Percentiles rank a stretch among this genome's conserved stretches.
These are phyloP conservation scores for Microcaecilia unicolor DNA, from an alignment of 2,797 vertebrate genomes.

Conservation along the genomic window DNA sequence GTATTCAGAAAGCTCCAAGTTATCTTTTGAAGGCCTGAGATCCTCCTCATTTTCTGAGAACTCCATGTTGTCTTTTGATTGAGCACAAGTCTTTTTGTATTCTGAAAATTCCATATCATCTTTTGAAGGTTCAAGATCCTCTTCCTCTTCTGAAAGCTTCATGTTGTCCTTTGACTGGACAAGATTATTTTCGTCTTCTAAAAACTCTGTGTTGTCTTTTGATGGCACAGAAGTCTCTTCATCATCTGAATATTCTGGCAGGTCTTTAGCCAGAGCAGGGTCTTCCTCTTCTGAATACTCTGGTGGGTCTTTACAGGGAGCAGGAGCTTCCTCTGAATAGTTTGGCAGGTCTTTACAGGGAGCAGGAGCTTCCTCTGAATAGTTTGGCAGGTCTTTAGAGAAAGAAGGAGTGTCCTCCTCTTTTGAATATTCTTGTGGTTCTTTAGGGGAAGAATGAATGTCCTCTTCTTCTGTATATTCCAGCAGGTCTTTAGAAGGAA, in stretches of 20 bases:
- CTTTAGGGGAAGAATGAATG: neutral
- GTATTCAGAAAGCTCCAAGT: neutral
- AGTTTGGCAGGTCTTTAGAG: neutral
- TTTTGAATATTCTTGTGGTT: neutral
- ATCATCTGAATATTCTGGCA: neutral
- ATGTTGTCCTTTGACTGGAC: too few relatives aligned
- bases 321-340: neutral
- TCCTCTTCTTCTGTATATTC: slow-evolving; percentile 11
- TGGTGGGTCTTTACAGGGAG: neutral
- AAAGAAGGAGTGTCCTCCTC: neutral
- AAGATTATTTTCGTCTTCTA: too few relatives aligned
- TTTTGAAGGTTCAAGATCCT: too few relatives aligned
- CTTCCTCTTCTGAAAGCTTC: too few relatives aligned
- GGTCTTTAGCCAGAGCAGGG: neutral
- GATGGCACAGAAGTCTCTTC: too few relatives aligned
- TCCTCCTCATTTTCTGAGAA: slow-evolving; percentile 1
- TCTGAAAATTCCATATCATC: slow-evolving; percentile 6
- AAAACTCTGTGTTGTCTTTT: too few relatives aligned
- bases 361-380: neutral
- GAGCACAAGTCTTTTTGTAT: neutral
- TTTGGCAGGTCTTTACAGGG: neutral
- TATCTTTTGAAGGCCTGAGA: neutral
- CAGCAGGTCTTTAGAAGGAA: neutral
- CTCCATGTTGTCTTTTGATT: neutral
- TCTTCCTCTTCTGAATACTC: slow-evolving; percentile 1